A percentile compares a stretch with the other conserved stretches of the same genome.
Evolutionary conservation across 2,797 vertebrate genomes (phyloP).

Genomic region (Petrocephalus sullivani): DNA sequence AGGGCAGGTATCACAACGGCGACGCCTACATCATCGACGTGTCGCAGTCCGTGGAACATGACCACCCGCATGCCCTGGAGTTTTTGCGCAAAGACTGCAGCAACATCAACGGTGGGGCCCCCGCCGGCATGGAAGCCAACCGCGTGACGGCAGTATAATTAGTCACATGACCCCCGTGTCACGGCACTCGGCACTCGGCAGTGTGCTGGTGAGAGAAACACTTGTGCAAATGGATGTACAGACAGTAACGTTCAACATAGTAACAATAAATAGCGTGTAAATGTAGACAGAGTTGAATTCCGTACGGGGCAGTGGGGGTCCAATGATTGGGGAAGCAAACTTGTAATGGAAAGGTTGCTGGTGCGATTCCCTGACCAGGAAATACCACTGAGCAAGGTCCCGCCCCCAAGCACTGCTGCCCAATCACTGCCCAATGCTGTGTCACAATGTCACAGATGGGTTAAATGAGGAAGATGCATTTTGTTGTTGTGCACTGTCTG

Average conservation of each 20-base stretch:
- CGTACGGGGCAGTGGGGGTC: too few relatives aligned
- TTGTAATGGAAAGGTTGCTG: too few relatives aligned
- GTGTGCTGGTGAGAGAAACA: background rate
- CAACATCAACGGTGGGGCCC: conserved; percentile 76
- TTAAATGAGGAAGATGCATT: too few relatives aligned
- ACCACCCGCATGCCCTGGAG: conserved; percentile 88
- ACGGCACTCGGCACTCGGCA: background rate
- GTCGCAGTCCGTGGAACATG: conserved; percentile 90
- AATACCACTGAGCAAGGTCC: too few relatives aligned
- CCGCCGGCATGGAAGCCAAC: background rate
- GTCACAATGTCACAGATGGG: too few relatives aligned
- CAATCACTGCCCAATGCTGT: too few relatives aligned
- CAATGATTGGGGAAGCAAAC: too few relatives aligned
- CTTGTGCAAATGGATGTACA: background rate
- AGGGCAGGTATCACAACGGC: conserved; percentile 53
- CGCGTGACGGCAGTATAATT: background rate
- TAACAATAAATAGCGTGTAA: background rate
- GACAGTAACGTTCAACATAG: background rate
- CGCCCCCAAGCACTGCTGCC: too few relatives aligned
- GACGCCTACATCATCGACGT: conserved; percentile 84
- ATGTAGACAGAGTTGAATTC: background rate
- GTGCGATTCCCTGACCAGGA: too few relatives aligned
- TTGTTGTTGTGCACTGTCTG: too few relatives aligned
- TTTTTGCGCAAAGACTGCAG: conserved; percentile 90
- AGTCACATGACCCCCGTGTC: too few relatives aligned